These are phyloP conservation scores for Chloroclystis v-ata DNA, from an alignment of 2,888 invertebrate genomes.

Conservation along the genomic window DNA sequence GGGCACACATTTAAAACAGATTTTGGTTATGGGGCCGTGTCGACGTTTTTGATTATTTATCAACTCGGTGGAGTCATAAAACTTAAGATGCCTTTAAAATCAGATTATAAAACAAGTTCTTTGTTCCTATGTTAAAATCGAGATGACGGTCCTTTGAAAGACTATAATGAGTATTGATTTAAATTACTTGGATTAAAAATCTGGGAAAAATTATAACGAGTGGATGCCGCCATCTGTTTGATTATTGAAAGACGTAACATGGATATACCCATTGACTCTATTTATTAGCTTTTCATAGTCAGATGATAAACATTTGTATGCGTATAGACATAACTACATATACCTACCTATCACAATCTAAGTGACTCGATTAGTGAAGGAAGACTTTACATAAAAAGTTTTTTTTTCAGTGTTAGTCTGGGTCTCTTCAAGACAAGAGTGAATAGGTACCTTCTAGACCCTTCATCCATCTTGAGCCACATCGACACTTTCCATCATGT, in stretches of 20 bases:
- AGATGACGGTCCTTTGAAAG: slow-evolving; percentile 73
- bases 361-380: too few species aligned
- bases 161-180: slow-evolving; percentile 77
- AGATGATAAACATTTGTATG: too few species aligned
- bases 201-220: slow-evolving; percentile 75
- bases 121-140: slow-evolving; percentile 65
- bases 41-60: slow-evolving; percentile 64
- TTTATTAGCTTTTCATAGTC: too few species aligned
- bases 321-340: too few species aligned
- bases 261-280: slow-evolving; percentile 37
- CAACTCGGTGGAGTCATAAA: slow-evolving; percentile 59
- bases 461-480: too few species aligned
- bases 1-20: slow-evolving; percentile 43
- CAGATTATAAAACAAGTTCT: slow-evolving; percentile 73
- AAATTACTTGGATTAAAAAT: slow-evolving; percentile 74
- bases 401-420: too few species aligned
- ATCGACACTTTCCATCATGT: too few species aligned
- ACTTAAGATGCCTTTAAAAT: slow-evolving; percentile 70
- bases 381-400: too few species aligned
- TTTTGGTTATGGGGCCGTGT: slow-evolving; percentile 47
- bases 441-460: too few species aligned
- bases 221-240: slow-evolving; percentile 58
- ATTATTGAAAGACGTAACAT: slow-evolving; percentile 35
- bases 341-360: too few species aligned
- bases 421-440: too few species aligned